phyloP scores from a whole-genome alignment of 2,113 vertebrate genomes.

The Platichthys flesus region DNA sequence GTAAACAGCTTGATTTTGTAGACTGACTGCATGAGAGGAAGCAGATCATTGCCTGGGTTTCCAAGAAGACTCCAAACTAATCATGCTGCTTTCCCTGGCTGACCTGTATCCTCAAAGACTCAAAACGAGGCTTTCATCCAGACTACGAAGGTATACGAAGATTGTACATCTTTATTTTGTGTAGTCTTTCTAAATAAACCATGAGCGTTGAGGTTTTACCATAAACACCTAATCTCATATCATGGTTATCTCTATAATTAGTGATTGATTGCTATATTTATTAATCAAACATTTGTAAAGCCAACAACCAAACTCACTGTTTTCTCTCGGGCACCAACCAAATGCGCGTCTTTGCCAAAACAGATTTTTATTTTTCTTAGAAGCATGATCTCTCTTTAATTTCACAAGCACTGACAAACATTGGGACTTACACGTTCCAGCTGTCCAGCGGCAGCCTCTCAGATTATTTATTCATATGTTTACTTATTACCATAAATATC shows the following conservation, averaged over 20 bases:
- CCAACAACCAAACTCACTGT: neutral
- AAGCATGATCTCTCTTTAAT: slow-evolving; percentile 57
- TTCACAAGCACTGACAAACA: slow-evolving; percentile 55
- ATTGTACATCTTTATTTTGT: slow-evolving; percentile 16
- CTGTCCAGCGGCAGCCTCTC: slow-evolving; percentile 63
- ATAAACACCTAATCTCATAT: neutral
- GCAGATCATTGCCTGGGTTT: slow-evolving; percentile 68
- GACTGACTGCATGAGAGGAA: slow-evolving; percentile 53
- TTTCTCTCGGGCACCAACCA: neutral
- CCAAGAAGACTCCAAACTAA: slow-evolving; percentile 69
- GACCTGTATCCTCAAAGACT: slow-evolving; percentile 71
- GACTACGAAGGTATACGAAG: slow-evolving; percentile 23
- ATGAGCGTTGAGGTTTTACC: neutral
- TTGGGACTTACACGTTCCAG: slow-evolving; percentile 60
- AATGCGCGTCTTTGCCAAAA: slow-evolving; percentile 14
- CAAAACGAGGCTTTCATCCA: slow-evolving; percentile 51
- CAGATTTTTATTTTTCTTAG: slow-evolving; percentile 62
- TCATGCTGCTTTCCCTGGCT: slow-evolving; percentile 45
- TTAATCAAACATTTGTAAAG: neutral
- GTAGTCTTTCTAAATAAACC: neutral
- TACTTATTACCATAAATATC: slow-evolving; percentile 79
- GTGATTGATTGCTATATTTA: neutral
- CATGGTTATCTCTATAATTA: neutral
- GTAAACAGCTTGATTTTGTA: slow-evolving; percentile 80
- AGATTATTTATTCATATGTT: slow-evolving; percentile 81